These are phyloP conservation scores for Campylomormyrus numenius DNA, from an alignment of 2,113 vertebrate species.

Conservation along the genomic window DNA sequence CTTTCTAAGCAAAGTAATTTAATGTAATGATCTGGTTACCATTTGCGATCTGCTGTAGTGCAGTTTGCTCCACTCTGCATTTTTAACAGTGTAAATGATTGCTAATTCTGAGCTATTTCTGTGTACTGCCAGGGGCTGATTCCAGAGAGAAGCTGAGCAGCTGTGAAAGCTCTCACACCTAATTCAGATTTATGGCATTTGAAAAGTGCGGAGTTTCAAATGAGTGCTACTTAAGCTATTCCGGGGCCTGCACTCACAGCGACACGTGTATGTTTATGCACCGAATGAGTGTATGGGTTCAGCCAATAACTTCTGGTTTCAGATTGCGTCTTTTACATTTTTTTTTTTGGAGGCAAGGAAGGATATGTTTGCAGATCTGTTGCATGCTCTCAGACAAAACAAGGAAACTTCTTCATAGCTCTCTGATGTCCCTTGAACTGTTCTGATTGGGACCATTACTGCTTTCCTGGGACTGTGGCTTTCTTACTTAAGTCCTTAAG, in stretches of 20 bases:
- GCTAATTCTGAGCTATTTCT: conserved; percentile 13
- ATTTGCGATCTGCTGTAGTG: background rate
- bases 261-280: background rate
- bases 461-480: conserved; percentile 1
- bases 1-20: background rate
- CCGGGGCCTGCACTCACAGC: background rate
- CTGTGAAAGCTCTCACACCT: conserved; percentile 3
- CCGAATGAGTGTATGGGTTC: background rate
- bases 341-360: background rate
- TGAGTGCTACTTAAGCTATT: background rate
- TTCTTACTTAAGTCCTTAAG: conserved; percentile 37
- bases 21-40: background rate
- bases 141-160: background rate
- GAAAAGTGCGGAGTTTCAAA: background rate
- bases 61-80: background rate
- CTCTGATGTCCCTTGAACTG: background rate
- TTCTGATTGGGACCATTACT: conserved; percentile 13
- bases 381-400: background rate
- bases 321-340: no score
- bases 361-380: background rate
- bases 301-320: background rate
- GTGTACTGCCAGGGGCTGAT: conserved; percentile 5
- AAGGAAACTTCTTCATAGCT: background rate
- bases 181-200: conserved; percentile 12
- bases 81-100: conserved; percentile 11